Evolutionary conservation across 2,797 vertebrate genomes (phyloP).

Genomic region (Urosaurus nigricauda): DNA sequence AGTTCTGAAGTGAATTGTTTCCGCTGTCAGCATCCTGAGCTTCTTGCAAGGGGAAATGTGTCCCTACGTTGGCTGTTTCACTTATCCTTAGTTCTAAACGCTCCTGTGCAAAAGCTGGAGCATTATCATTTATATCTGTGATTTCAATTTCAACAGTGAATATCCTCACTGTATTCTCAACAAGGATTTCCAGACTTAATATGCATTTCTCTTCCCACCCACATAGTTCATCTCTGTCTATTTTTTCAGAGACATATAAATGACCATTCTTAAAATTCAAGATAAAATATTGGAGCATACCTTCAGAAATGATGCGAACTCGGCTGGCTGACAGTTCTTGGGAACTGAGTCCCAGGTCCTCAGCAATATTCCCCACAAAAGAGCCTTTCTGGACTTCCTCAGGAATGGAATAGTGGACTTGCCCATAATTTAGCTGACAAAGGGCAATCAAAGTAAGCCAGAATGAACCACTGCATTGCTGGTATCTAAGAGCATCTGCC

Average conservation of each 20-base stretch:
- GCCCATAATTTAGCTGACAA: slow-evolving; percentile 48
- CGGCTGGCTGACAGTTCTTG: slow-evolving; percentile 66
- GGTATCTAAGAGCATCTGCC: neutral
- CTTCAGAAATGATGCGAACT: slow-evolving; percentile 75
- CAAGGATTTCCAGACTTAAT: slow-evolving; percentile 72
- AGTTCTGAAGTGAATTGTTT: slow-evolving; percentile 16
- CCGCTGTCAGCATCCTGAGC: slow-evolving; percentile 22
- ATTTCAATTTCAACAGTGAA: slow-evolving; percentile 80
- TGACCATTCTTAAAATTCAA: slow-evolving; percentile 54
- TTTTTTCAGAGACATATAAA: slow-evolving; percentile 55
- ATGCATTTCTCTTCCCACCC: slow-evolving; percentile 51
- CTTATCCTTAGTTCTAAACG: slow-evolving; percentile 75
- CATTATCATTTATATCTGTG: slow-evolving; percentile 80
- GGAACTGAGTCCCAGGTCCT: slow-evolving; percentile 76
- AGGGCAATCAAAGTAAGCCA: neutral
- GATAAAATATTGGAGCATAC: slow-evolving; percentile 67
- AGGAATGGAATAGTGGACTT: slow-evolving; percentile 76
- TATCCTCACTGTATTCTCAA: slow-evolving; percentile 81
- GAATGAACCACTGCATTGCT: slow-evolving; percentile 23
- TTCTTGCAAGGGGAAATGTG: slow-evolving; percentile 11
- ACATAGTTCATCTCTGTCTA: slow-evolving; percentile 73
- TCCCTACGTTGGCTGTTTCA: slow-evolving; percentile 72
- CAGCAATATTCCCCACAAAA: slow-evolving; percentile 75
- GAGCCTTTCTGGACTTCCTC: slow-evolving; percentile 77
- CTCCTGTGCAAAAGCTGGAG: slow-evolving; percentile 74